A percentile compares a stretch with the other conserved stretches of the same genome.
Evolutionary conservation across 1,140 invertebrate species (phyloP).

Genomic region (Chrysomallon squamiferum): DNA sequence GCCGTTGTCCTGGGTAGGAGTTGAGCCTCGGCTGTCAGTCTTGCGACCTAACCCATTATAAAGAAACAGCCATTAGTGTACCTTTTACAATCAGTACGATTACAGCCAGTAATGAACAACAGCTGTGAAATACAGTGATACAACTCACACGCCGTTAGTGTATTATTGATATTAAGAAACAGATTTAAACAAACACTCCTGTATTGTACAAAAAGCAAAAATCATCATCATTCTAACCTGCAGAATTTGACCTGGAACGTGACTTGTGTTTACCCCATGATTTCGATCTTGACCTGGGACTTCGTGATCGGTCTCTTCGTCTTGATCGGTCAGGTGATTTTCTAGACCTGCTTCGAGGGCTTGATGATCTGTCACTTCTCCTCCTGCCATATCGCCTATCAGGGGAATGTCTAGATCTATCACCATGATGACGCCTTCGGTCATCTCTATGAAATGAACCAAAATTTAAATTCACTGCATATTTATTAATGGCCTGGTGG

Average conservation of each 20-base stretch:
- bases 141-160: no score
- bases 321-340: constrained; percentile 18
- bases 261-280: constrained; percentile 34
- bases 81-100: no score
- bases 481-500: no score
- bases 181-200: no score
- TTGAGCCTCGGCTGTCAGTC: constrained; percentile 51
- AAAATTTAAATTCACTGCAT: background rate
- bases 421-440: constrained; percentile 30
- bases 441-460: constrained; percentile 25
- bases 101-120: no score
- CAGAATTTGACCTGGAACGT: constrained; percentile 39
- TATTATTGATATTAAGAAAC: no score
- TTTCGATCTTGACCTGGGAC: constrained; percentile 17
- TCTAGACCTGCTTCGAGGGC: constrained; percentile 28
- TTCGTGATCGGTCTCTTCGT: constrained; percentile 29
- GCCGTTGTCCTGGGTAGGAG: constrained; percentile 48
- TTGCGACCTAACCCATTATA: constrained; percentile 18
- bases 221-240: no score
- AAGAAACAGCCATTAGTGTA: no score
- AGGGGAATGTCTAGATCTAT: constrained; percentile 23
- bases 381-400: constrained; percentile 20
- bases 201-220: no score
- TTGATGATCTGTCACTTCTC: constrained; percentile 25
- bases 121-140: no score